Evolutionary conservation across 1,140 invertebrate species (phyloP), one percentile per base, ranked within the genome.

Genomic region (Myzus persicae): DNA sequence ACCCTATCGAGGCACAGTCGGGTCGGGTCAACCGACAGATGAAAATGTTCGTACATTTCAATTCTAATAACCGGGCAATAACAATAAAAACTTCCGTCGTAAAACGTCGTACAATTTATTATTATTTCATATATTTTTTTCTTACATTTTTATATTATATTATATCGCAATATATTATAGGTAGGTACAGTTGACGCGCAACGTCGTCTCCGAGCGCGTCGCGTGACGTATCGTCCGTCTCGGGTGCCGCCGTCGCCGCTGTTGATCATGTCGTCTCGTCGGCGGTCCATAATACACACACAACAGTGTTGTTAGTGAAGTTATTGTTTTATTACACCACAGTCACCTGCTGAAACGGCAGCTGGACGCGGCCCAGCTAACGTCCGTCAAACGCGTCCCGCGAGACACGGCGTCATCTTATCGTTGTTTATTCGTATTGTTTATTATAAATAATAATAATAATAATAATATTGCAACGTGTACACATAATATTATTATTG

Each of bases 321-420:
- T 46, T 88, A 46, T 90, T 40, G 44, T 90, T 88, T 88, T 88
- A 88, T 88, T 88, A 46, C 87, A 36, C n/a, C 46, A 31, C 87
- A 20, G 46, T 51, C 87, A 88, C 87, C 87, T 87, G 84, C 31
- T 40, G 22, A 22, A 40, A 18, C 84, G 3, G 40, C 84, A 46
- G 42, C 84, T 88, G 87, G 87, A 51, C n/a, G n/a, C 31, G n/a
- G n/a, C 44, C 87, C 46, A 51, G n/a, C 44, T 22, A 51, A 24
- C 44, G 44, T 88, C 84, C 84, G 31, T 87, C 42, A 87, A 87
- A 87, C 4, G 42, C 24, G 18, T 85, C 26, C 24, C 84, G 38
- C 24, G 40, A 9, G 3, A 85, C 40, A 42, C 8, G 9, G 38
- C n/a, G 26, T 31, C 31, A n/a, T 11, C 24, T 42, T 85, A 85